Evolutionary conservation across 2,113 vertebrate genomes (phyloP), one percentile per base, ranked within the genome.

Genomic region (Malurus elegans): DNA sequence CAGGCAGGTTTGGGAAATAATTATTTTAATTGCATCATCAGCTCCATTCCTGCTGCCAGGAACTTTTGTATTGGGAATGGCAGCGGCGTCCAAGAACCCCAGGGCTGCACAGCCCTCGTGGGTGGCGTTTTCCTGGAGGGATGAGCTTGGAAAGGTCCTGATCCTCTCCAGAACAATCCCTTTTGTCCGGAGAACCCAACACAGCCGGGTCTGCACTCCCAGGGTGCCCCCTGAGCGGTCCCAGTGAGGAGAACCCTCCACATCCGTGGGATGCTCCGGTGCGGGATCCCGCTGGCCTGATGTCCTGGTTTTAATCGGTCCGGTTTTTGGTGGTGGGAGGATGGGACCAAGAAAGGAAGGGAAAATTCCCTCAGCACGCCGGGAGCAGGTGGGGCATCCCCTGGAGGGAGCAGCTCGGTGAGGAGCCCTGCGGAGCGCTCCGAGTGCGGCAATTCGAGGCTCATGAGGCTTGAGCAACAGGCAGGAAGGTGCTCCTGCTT

Each of bases 201-300:
- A 6, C 25, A n/a, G 54, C 73, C 6, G 32, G 9, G 25, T 6
- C 40, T 25, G 40, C 3, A 0, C 34, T 54, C 21, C 54, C 28
- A 7, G 66, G 9, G 6, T 5, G 7, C 14, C 3, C 2, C 6
- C 18, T 13, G 64, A 2, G 5, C 2, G 0, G 14, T 12, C 36
- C 47, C 8, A 5, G 8, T 47, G 45, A 17, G 69, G n/a, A 78
- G 65, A 21, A 15, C 9, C 21, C 38, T 25, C 26, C 13, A 5
- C 11, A 16, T 0, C 56, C 14, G 0, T 0, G 20, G 88, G 40
- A 5, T 2, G 14, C 25, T 51, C 24, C 38, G 38, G 24, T 6
- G 38, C 7, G 20, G 45, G 47, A 48, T 48, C 21, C 47, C 12
- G 21, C 10, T 38, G 38, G 38, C 38, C 38, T 38, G 38, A 38